Percentiles rank a stretch among this genome's conserved stretches.
These are phyloP conservation scores for Drosophila sturtevanti DNA, from an alignment of 1,140 invertebrate genomes.

Conservation along the genomic window DNA sequence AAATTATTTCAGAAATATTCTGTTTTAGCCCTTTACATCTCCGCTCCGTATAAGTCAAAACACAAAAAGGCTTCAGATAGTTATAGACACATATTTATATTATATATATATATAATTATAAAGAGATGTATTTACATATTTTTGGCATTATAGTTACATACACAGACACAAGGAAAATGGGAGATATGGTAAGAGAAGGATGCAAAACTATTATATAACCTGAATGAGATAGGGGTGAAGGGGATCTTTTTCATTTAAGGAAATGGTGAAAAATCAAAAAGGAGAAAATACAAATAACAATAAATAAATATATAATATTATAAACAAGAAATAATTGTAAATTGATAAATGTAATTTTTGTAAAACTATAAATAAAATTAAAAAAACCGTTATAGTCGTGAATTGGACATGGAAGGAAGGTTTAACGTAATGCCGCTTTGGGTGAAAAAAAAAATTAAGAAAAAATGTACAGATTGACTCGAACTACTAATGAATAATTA, in stretches of 20 bases:
- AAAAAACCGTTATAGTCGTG: conserved; percentile 42
- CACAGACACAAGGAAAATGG: conserved; percentile 19
- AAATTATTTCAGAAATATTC: not conserved
- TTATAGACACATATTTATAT: conserved; percentile 70
- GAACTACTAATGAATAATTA: conserved; percentile 47
- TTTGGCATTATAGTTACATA: conserved; percentile 73
- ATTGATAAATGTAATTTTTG: conserved; percentile 74
- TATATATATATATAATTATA: conserved; percentile 58
- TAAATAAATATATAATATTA: conserved; percentile 68
- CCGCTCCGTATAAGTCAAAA: conserved; percentile 29
- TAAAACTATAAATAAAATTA: conserved; percentile 69
- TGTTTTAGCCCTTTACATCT: conserved; percentile 57
- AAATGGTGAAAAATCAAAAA: conserved; percentile 69
- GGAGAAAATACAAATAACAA: conserved; percentile 50
- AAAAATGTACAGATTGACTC: conserved; percentile 64
- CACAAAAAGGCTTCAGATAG: conserved; percentile 78
- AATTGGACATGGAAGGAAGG: conserved; percentile 27
- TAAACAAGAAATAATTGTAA: conserved; percentile 64
- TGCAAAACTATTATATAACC: conserved; percentile 13
- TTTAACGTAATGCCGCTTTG: conserved; percentile 8
- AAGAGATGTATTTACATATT: conserved; percentile 78
- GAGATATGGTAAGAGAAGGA: conserved; percentile 30
- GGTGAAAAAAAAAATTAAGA: conserved; percentile 13
- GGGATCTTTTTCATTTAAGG: conserved; percentile 55
- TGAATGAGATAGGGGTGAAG: conserved; percentile 29